Evolutionary conservation across 2,888 invertebrate species (phyloP).

Genomic region (Eupelmus urozonus): DNA sequence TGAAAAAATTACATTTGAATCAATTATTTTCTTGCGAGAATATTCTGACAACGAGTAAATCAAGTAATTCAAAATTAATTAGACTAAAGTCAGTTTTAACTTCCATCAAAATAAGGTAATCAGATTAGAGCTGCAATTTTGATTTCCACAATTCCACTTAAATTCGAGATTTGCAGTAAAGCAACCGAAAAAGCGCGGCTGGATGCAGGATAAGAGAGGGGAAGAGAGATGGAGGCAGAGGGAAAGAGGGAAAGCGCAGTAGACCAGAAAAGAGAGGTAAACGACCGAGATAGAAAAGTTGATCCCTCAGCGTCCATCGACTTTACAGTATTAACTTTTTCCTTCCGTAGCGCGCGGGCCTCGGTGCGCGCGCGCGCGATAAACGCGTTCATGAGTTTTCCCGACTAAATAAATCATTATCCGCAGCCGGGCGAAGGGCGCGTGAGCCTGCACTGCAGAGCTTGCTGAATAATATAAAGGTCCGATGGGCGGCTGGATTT

Average conservation of each 20-base stretch:
- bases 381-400: constrained; percentile 27
- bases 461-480: constrained; percentile 68
- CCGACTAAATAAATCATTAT: constrained; percentile 69
- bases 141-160: too few species aligned
- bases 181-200: neutral
- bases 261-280: neutral
- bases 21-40: too few species aligned
- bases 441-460: constrained; percentile 1
- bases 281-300: constrained; percentile 33
- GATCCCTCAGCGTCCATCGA: constrained; percentile 26
- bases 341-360: neutral
- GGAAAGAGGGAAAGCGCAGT: neutral
- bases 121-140: too few species aligned
- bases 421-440: constrained; percentile 40
- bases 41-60: too few species aligned
- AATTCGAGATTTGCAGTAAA: too few species aligned
- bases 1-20: too few species aligned
- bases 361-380: constrained; percentile 9
- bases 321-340: constrained; percentile 30
- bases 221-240: neutral
- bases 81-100: too few species aligned
- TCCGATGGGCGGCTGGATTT: constrained; percentile 62
- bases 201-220: constrained; percentile 1
- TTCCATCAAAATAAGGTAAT: too few species aligned
- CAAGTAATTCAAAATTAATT: too few species aligned